Evolutionary conservation across 2,797 vertebrate genomes (phyloP).

Genomic region (Amniataba percoides): DNA sequence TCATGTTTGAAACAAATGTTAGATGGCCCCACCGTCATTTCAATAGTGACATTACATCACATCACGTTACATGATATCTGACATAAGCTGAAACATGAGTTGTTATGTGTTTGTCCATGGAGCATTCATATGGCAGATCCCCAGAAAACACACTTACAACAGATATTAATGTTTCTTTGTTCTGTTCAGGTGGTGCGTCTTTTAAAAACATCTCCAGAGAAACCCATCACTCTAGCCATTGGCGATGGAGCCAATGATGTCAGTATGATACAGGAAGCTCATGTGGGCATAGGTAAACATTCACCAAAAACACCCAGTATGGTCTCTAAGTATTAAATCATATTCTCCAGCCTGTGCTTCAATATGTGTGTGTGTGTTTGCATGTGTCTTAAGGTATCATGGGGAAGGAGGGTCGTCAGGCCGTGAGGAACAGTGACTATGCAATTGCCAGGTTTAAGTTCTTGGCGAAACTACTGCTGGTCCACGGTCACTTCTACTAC

Average conservation of each 20-base stretch:
- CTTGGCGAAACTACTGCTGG: slow-evolving; percentile 96
- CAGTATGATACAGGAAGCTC: slow-evolving; percentile 99
- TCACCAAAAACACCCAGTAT: background rate
- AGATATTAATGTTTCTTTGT: slow-evolving; percentile 10
- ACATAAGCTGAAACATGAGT: background rate
- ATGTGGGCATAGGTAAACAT: slow-evolving; percentile 96
- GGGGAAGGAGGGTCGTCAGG: slow-evolving; percentile 99
- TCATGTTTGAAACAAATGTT: background rate
- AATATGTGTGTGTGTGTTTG: slow-evolving; percentile 1
- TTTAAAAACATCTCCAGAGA: slow-evolving; percentile 95
- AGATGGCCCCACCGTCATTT: background rate
- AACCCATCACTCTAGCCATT: slow-evolving; percentile 95
- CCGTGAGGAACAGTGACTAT: slow-evolving; percentile 99
- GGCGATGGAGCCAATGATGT: slow-evolving; percentile 98
- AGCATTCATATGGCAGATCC: background rate
- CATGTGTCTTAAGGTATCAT: slow-evolving; percentile 90
- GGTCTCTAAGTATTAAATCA: background rate
- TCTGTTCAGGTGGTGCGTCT: slow-evolving; percentile 93
- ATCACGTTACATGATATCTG: background rate
- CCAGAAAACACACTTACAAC: background rate
- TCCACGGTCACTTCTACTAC: slow-evolving; percentile 99
- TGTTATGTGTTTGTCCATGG: background rate
- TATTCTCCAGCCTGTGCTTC: background rate
- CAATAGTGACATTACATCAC: background rate
- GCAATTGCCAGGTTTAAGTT: slow-evolving; percentile 99